Base-by-base conservation (phyloP, 2,888 invertebrate genomes). In the Holacanthella duospinosa region DNA sequence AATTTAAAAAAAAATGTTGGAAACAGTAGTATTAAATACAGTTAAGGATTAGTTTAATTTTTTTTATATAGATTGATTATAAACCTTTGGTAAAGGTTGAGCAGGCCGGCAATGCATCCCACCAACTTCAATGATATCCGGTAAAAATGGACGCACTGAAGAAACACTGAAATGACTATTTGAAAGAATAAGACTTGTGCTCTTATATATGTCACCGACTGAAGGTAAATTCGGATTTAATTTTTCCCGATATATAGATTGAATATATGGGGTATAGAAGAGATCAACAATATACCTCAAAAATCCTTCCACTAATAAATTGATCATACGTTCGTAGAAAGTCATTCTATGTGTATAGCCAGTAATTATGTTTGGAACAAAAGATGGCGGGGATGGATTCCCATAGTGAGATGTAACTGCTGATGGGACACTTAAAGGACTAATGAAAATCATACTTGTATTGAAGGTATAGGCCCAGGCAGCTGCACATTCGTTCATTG, bases 211-310 rank as follows among this genome's bases (percentile, higher is more conserved):
- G 56, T 74, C 73, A 24, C 54, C 24, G 43, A 68, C 48, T 19
- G 60, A 57, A 4, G 73, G 71, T 6, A 71, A 28, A 48, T 68
- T 59, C 43, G 59, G 28, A 25, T 64, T 61, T 3, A 69, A 36
- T 9, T 61, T 24, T 12, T 68, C 21, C 25, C 62, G 43, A 43
- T 67, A 68, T 12, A 69, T 26, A 29, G 9, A 24, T 43, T 62
- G 61, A 29, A 64, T 59, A 60, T 55, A 43, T 3, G 64, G 64
- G 44, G 78, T 75, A 63, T 76, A 76, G 43, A 72, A 73, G 58
- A 73, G 74, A 56, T 75, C 71, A 1, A 78, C 68, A 56, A 75
- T 69, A 1, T 74, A 62, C 27, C 78, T 75, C 44, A 79, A 76
- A 44, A 75, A 76, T 1, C 78, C 59, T 0, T 76, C 75, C 1